Base-by-base conservation (phyloP, 2,888 invertebrate species). In the Polia nebulosa region DNA sequence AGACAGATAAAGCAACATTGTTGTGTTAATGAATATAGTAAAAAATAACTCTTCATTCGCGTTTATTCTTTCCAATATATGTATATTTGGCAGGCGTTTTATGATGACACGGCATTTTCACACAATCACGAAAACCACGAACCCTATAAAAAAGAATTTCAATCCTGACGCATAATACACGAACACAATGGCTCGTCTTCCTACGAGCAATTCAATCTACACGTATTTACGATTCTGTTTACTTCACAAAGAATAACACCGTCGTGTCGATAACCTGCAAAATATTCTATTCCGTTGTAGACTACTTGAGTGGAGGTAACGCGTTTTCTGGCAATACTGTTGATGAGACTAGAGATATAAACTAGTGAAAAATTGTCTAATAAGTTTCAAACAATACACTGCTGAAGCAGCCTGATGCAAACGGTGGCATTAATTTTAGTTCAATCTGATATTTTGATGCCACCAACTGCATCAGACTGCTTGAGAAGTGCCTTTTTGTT, bases 201-300 rank as follows among this genome's bases (percentile, higher is more conserved):
- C 57, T 52, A 20, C 27, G 15, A 77, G 27, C 74, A 73, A 76
- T 78, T 78, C 74, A 73, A 76, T 78, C 61, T 67, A 49, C 67
- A 59, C 53, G 39, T 78, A 73, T 76, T 76, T 76, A 76, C 67
- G 76, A 76, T 58, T 73, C 67, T 76, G 79, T 76, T 76, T 78
- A 73, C 79, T 58, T 27, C 58, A 73, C 79, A 73, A 73, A 60
- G 79, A 76, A 74, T 67, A 74, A 66, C 68, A 63, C 4, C 25
- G 7, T 27, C 6, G 39, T 59, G 79, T 60, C 79, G 44, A 56
- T 68, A 68, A 63, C 68, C 79, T 44, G 22, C 44, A 41, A 61
- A 67, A 68, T 74, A 68, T 76, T 72, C 52, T 52, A 39, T 71
- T 17, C 47, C 29, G 32, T 29, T 17, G 58, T 47, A 45, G 39